Evolutionary conservation across 2,888 invertebrate species (phyloP), one percentile per base, ranked within the genome.

Genomic region (Melipona beecheii): DNA sequence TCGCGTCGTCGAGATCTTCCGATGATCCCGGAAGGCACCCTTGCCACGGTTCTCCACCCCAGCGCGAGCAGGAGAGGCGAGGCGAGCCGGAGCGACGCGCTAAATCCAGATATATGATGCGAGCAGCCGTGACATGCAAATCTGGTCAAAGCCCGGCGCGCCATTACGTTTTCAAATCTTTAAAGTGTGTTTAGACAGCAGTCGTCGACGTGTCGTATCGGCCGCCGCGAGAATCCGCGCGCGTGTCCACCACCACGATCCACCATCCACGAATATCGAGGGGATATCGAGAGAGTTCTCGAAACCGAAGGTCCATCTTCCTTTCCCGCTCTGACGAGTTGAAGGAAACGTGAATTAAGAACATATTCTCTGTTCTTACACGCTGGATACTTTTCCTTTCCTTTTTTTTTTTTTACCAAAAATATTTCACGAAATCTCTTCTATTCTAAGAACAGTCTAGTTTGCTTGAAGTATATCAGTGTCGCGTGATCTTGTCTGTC

Each of bases 61-160:
- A 86, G 76, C 89, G 84, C 85, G 84, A 84, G 87, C 9, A 43
- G 1, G 82, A 86, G 87, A 85, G 76, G 15, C 27, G 60, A 70
- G 83, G 84, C 87, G 90, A 86, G 87, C 62, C 60, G 68, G 75
- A 74, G 83, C 83, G 83, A 79, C 85, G 90, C 90, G 92, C 92
- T 94, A 94, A 94, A 94, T 94, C 94, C 94, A 94, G 94, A 94
- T 94, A 94, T 94, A 94, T 94, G 94, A 94, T 94, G 94, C 94
- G 94, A 94, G 92, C 93, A 91, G 92, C 91, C 94, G 94, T 94
- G 94, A 94, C 94, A 94, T 94, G 94, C 94, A 94, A 94, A 94
- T 94, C 94, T 94, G 92, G 93, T 92, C 93, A 94, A 94, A 94
- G 92, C 94, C 94, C 92, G 91, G 86, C 93, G 92, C 94, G 92